A percentile compares a stretch with the other conserved stretches of the same genome.
These are phyloP conservation scores for Pyrrhosoma nymphula DNA, from an alignment of 2,888 invertebrate genomes.

Conservation along the genomic window DNA sequence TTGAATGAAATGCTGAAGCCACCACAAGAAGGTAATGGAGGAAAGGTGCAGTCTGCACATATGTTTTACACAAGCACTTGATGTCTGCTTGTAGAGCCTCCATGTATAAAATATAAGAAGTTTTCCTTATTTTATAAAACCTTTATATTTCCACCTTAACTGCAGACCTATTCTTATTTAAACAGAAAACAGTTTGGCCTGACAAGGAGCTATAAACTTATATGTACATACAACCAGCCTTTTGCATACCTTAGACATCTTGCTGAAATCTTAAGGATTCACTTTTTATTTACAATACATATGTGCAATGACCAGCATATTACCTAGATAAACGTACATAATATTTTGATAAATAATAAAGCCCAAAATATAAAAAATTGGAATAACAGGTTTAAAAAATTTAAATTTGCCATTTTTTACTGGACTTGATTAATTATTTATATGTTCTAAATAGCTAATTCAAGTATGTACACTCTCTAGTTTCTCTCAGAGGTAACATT, in stretches of 20 bases:
- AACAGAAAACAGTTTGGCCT: background rate
- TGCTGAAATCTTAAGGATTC: background rate
- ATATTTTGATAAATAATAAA: background rate
- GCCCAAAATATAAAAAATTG: no score
- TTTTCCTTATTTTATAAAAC: no score
- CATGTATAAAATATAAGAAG: no score
- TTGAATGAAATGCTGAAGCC: no score
- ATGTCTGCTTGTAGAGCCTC: no score
- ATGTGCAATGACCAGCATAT: background rate
- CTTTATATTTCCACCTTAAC: no score
- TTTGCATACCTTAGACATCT: background rate
- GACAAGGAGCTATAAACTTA: background rate
- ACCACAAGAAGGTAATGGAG: no score
- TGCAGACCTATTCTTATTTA: no score
- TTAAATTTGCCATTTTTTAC: no score
- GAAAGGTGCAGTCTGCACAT: no score
- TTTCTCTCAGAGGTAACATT: background rate
- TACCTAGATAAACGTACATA: background rate
- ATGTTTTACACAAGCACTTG: no score
- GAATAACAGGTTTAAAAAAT: no score
- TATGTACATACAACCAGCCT: background rate
- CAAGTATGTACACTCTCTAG: background rate
- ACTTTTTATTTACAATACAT: background rate
- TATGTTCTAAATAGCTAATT: background rate
- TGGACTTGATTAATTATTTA: background rate